These are phyloP conservation scores for Nymphalis urticae DNA, from an alignment of 2,888 invertebrate genomes.

Conservation along the genomic window DNA sequence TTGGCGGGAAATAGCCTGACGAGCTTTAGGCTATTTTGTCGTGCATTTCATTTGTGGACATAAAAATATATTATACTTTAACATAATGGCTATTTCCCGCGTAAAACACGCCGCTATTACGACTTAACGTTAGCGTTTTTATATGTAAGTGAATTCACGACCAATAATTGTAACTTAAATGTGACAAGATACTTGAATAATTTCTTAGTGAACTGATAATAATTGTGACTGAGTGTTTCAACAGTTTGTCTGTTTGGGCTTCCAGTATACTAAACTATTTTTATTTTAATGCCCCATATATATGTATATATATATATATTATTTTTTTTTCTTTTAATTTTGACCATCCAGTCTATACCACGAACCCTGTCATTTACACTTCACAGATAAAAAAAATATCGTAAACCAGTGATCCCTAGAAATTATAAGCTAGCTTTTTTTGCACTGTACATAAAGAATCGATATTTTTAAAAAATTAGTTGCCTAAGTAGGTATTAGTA, in stretches of 20 bases:
- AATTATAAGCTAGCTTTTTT: constrained; percentile 51
- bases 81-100: constrained; percentile 51
- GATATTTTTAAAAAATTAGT: constrained; percentile 53
- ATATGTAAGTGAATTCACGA: constrained; percentile 75
- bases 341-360: constrained; percentile 30
- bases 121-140: constrained; percentile 67
- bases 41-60: constrained; percentile 32
- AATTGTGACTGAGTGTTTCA: constrained; percentile 76
- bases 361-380: constrained; percentile 19
- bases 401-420: constrained; percentile 63
- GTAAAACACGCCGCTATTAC: constrained; percentile 55
- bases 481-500: constrained; percentile 66
- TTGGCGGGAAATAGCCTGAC: constrained; percentile 55
- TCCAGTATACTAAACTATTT: constrained; percentile 72
- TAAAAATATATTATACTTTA: constrained; percentile 23
- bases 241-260: constrained; percentile 79
- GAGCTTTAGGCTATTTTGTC: constrained; percentile 38
- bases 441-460: constrained; percentile 68
- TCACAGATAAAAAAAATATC: constrained; percentile 25
- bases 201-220: constrained; percentile 77
- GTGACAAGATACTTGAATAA: constrained; percentile 68
- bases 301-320: background rate
- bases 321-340: constrained; percentile 39
- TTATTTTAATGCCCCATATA: constrained; percentile 60
- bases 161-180: constrained; percentile 79